phyloP scores from a whole-genome alignment of 1,140 invertebrate genomes.

The Calliopsis andreniformis region DNA sequence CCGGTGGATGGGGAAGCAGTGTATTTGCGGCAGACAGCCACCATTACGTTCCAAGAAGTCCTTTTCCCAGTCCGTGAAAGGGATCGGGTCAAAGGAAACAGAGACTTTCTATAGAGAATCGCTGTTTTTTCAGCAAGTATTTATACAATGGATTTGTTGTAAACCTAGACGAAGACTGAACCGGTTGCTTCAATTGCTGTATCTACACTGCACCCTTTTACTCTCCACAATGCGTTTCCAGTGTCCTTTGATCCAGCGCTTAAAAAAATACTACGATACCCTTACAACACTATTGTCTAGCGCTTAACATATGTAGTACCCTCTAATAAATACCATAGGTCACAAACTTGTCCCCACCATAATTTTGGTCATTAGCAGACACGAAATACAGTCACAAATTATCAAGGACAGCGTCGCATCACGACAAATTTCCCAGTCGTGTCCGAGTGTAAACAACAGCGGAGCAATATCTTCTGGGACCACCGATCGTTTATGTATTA shows the following conservation, averaged over 20 bases:
- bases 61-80: not conserved
- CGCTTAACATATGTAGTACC: too few species aligned
- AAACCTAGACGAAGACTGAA: not conserved
- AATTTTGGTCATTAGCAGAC: too few species aligned
- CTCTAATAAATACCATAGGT: too few species aligned
- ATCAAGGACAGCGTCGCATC: not conserved
- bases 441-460: constrained; percentile 19
- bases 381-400: too few species aligned
- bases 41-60: not conserved
- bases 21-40: constrained; percentile 40
- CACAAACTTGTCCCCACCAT: too few species aligned
- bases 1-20: constrained; percentile 18
- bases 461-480: constrained; percentile 38
- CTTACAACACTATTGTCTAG: too few species aligned
- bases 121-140: constrained; percentile 7
- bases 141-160: constrained; percentile 36
- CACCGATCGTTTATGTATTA: constrained; percentile 54
- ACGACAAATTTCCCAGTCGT: constrained; percentile 2
- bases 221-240: not conserved
- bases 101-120: not conserved
- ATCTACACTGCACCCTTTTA: constrained; percentile 17
- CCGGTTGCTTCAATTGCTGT: constrained; percentile 10
- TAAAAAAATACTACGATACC: not conserved
- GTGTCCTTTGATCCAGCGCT: too few species aligned
- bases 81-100: not conserved